phyloP scores from a whole-genome alignment of 1,140 invertebrate species.

The Solenopsis fugax region DNA sequence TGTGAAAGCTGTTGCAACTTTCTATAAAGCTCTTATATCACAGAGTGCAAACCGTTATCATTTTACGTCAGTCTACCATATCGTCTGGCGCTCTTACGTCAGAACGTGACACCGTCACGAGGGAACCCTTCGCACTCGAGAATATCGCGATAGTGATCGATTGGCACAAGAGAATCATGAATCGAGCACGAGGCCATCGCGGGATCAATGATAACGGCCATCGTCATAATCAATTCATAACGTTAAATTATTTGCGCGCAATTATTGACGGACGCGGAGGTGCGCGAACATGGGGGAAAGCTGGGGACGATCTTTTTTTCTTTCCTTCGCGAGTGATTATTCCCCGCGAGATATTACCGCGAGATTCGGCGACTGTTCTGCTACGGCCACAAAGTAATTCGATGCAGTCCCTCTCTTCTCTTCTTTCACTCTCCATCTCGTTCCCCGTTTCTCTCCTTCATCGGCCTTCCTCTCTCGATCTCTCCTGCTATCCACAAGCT shows the following conservation, averaged over 20 bases:
- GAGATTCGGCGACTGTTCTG: slow-evolving; percentile 50
- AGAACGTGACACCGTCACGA: not conserved
- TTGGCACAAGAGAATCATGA: not conserved
- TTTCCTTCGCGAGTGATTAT: slow-evolving; percentile 33
- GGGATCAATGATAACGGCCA: slow-evolving; percentile 9
- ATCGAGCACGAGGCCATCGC: not conserved
- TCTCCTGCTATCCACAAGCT: slow-evolving; percentile 59
- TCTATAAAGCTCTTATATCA: not conserved
- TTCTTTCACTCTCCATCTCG: not conserved
- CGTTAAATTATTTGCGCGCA: not conserved
- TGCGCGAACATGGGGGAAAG: not conserved
- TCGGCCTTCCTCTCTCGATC: slow-evolving; percentile 39
- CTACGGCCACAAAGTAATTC: slow-evolving; percentile 66
- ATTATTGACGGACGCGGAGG: not conserved
- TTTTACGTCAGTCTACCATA: not conserved
- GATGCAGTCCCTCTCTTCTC: slow-evolving; percentile 49
- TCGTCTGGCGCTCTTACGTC: too few species aligned
- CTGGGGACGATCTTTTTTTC: not conserved
- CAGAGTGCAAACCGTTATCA: not conserved
- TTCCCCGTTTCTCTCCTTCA: not conserved
- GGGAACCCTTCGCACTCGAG: not conserved
- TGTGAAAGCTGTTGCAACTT: not conserved
- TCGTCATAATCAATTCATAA: slow-evolving; percentile 29
- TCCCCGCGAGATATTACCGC: slow-evolving; percentile 46
- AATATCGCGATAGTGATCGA: slow-evolving; percentile 10